phyloP scores from a whole-genome alignment of 2,888 invertebrate species.

The Drosophila siamana region DNA sequence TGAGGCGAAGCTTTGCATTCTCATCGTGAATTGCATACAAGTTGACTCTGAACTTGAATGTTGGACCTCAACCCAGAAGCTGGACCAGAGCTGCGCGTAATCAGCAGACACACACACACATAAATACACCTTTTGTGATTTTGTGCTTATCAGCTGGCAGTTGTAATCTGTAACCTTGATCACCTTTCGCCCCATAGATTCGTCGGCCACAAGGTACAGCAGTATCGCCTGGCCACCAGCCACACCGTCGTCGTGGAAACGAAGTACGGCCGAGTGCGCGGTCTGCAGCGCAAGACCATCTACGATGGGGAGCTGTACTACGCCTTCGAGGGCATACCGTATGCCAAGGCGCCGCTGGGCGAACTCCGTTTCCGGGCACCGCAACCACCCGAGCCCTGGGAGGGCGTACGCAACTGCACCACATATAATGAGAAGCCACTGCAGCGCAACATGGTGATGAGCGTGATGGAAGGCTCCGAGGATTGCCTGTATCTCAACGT shows the following conservation, averaged over 20 bases:
- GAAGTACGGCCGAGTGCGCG: conserved; percentile 76
- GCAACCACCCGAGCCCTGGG: conserved; percentile 85
- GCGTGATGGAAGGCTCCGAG: conserved; percentile 85
- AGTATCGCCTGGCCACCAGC: conserved; percentile 72
- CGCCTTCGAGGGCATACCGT: conserved; percentile 84
- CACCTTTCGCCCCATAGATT: conserved; percentile 50
- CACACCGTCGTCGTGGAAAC: conserved; percentile 73
- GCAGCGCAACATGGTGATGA: conserved; percentile 80
- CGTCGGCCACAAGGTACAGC: conserved; percentile 72
- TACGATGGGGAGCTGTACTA: conserved; percentile 76
- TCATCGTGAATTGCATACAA: conserved; percentile 6
- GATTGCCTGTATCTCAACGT: conserved; percentile 87
- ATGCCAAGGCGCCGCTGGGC: conserved; percentile 83
- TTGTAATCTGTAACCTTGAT: conserved; percentile 13
- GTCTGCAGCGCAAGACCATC: conserved; percentile 72
- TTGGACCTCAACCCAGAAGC: conserved; percentile 8
- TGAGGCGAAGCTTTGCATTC: not conserved
- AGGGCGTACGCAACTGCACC: conserved; percentile 84
- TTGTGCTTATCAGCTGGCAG: conserved; percentile 21
- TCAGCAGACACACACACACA: not conserved
- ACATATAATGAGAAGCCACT: conserved; percentile 77
- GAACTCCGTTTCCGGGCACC: conserved; percentile 85
- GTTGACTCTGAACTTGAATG: conserved; percentile 24
- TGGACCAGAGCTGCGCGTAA: conserved; percentile 12
- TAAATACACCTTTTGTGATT: not conserved